These are phyloP conservation scores for Sturnira hondurensis DNA, from an alignment of 2,113 vertebrate genomes.

Conservation along the genomic window DNA sequence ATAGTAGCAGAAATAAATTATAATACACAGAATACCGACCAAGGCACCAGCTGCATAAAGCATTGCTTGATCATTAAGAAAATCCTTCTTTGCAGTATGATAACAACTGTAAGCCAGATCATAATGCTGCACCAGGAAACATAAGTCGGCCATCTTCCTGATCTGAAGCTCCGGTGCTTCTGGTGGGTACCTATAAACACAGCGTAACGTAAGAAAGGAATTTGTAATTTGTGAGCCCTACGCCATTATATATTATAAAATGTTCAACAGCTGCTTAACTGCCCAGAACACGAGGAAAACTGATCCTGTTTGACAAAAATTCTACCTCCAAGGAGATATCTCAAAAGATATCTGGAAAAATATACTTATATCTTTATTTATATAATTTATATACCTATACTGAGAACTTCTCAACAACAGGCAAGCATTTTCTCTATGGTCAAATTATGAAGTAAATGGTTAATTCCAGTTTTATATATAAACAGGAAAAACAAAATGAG, in stretches of 20 bases:
- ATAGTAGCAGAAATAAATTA: background rate
- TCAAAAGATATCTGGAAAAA: slow-evolving; percentile 43
- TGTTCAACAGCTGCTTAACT: background rate
- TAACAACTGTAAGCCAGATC: slow-evolving; percentile 98
- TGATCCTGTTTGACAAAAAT: background rate
- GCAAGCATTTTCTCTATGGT: background rate
- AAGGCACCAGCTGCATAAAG: slow-evolving; percentile 96
- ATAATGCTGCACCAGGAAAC: slow-evolving; percentile 98
- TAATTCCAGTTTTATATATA: slow-evolving; percentile 22
- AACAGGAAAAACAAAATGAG: background rate
- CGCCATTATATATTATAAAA: slow-evolving; percentile 48
- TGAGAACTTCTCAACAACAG: background rate
- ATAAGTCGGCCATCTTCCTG: slow-evolving; percentile 98
- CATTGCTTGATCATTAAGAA: slow-evolving; percentile 98
- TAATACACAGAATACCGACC: slow-evolving; percentile 82
- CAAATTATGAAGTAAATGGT: slow-evolving; percentile 39
- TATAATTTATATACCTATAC: slow-evolving; percentile 1
- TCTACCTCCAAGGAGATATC: slow-evolving; percentile 1
- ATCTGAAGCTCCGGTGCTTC: slow-evolving; percentile 99
- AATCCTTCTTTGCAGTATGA: slow-evolving; percentile 99
- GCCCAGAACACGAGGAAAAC: background rate
- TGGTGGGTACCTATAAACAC: slow-evolving; percentile 90
- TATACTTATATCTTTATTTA: background rate
- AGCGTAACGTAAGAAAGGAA: slow-evolving; percentile 38
- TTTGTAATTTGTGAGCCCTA: background rate